phyloP scores from a whole-genome alignment of 2,113 vertebrate species.

The Phoenicopterus ruber region DNA sequence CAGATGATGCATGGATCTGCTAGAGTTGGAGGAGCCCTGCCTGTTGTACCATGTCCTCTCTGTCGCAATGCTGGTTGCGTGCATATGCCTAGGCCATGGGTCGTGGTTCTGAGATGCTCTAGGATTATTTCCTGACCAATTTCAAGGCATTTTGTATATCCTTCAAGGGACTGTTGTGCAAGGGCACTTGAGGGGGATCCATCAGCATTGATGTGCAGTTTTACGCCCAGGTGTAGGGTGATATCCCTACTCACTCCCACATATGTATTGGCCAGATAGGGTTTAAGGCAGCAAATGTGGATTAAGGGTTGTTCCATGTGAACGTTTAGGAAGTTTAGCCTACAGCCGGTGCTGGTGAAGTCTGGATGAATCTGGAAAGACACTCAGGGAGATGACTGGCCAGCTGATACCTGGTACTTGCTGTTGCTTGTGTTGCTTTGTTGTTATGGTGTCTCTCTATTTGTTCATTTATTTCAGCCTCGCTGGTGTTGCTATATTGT shows the following conservation, averaged over 20 bases:
- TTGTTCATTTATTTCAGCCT: neutral
- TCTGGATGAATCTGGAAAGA: neutral
- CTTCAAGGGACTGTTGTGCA: neutral
- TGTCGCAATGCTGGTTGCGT: neutral
- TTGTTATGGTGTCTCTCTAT: neutral
- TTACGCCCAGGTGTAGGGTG: neutral
- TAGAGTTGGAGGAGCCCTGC: neutral
- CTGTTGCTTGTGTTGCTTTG: neutral
- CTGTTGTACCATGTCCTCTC: neutral
- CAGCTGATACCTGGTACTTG: neutral
- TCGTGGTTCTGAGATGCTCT: neutral
- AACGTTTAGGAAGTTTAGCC: neutral
- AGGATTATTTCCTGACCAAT: neutral
- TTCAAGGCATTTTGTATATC: neutral
- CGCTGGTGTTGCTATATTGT: neutral
- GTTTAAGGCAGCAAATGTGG: neutral
- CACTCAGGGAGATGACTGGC: neutral
- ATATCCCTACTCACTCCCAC: neutral
- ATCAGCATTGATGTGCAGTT: neutral
- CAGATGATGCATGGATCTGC: neutral
- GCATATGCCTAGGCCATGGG: neutral
- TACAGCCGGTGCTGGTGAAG: neutral
- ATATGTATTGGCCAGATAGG: accelerated
- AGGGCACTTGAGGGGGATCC: neutral
- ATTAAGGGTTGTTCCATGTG: neutral